Evolutionary conservation across 2,797 vertebrate species (phyloP).

Genomic region (Vireo griseus): DNA sequence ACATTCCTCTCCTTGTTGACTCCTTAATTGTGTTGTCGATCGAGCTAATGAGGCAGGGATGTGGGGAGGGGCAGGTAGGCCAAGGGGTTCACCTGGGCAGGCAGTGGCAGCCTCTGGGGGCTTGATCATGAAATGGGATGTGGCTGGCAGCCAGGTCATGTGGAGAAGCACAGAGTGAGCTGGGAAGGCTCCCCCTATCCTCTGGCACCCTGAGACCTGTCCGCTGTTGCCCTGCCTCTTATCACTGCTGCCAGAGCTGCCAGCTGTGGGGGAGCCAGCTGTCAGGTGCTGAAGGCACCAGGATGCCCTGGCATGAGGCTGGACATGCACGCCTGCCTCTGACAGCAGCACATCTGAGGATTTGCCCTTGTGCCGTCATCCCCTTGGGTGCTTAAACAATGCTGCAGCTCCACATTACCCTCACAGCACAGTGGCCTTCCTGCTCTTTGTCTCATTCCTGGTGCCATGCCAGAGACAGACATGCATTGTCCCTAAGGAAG

Average conservation of each 20-base stretch:
- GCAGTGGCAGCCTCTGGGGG: neutral
- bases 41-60: neutral
- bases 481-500: neutral
- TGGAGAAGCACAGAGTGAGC: neutral
- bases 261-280: rapidly evolving
- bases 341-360: neutral
- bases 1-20: neutral
- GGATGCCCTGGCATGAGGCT: neutral
- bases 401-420: neutral
- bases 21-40: constrained; percentile 1
- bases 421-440: rapidly evolving
- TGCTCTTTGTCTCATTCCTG: neutral
- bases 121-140: rapidly evolving
- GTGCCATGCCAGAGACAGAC: rapidly evolving
- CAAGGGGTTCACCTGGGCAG: neutral
- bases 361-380: neutral
- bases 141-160: neutral
- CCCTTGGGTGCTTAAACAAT: neutral
- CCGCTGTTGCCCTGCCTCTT: neutral
- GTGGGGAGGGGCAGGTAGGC: neutral
- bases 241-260: neutral
- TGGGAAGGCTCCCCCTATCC: neutral
- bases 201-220: rapidly evolving
- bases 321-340: rapidly evolving
- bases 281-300: neutral